phyloP scores from a whole-genome alignment of 2,888 invertebrate genomes.

The Drosophila yooni region DNA sequence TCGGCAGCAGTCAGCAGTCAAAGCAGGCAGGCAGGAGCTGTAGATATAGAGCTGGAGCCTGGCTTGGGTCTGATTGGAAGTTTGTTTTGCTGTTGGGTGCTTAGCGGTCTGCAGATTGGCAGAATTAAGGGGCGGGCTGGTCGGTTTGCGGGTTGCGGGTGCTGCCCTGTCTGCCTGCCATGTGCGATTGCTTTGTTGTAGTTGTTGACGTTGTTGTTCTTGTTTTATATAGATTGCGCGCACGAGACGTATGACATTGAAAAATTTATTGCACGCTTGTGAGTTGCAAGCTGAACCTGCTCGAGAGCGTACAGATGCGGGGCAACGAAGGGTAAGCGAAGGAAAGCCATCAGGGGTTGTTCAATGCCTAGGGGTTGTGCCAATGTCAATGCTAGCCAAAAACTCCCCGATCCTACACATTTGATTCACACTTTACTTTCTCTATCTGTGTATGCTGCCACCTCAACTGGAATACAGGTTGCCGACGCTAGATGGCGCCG shows the following conservation, averaged over 20 bases:
- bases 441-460: slow-evolving; percentile 25
- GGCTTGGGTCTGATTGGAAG: slow-evolving; percentile 76
- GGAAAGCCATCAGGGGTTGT: slow-evolving; percentile 41
- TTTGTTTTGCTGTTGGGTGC: slow-evolving; percentile 79
- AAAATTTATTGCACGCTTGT: slow-evolving; percentile 83
- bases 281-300: slow-evolving; percentile 65
- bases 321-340: not conserved
- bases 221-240: slow-evolving; percentile 72
- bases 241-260: slow-evolving; percentile 82
- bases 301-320: not conserved
- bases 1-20: slow-evolving; percentile 59
- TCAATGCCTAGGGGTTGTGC: slow-evolving; percentile 69
- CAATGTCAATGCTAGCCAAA: slow-evolving; percentile 65
- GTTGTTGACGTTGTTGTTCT: slow-evolving; percentile 39
- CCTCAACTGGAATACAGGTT: slow-evolving; percentile 34
- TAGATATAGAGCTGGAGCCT: slow-evolving; percentile 37
- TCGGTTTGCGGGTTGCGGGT: slow-evolving; percentile 2
- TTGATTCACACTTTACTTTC: slow-evolving; percentile 4
- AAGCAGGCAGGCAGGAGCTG: slow-evolving; percentile 23
- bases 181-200: slow-evolving; percentile 44
- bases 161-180: slow-evolving; percentile 32
- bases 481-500: slow-evolving; percentile 36
- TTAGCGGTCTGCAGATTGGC: slow-evolving; percentile 70
- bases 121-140: slow-evolving; percentile 1
- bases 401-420: slow-evolving; percentile 1